These are phyloP conservation scores for Peromyscus leucopus DNA, from an alignment of 2,113 vertebrate species.

Conservation along the genomic window DNA sequence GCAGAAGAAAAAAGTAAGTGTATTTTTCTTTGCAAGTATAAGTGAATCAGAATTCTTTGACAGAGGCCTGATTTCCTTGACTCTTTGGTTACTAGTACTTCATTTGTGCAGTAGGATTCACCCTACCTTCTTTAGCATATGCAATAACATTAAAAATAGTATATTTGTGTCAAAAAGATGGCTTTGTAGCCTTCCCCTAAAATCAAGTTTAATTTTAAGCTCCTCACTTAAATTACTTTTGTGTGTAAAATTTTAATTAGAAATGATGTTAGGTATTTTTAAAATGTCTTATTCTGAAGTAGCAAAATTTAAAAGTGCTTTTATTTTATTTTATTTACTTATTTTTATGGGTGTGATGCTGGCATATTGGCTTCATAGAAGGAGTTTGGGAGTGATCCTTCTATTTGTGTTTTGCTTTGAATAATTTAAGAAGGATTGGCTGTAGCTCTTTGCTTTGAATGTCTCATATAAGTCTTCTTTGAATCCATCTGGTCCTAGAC, in stretches of 20 bases:
- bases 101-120: not conserved
- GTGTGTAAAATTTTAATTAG: constrained; percentile 31
- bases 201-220: constrained; percentile 15
- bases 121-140: not conserved
- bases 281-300: constrained; percentile 49
- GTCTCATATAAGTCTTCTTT: not conserved
- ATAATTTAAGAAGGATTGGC: not conserved
- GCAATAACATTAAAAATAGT: not conserved
- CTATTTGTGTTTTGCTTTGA: not conserved
- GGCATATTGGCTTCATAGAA: not conserved
- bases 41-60: not conserved
- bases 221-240: constrained; percentile 31
- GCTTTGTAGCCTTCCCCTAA: not conserved
- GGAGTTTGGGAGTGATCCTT: not conserved
- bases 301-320: not conserved
- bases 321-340: not conserved
- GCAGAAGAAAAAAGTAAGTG: constrained; percentile 98
- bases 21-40: constrained; percentile 79
- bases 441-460: not conserved
- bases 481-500: not conserved
- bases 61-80: not conserved
- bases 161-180: not conserved
- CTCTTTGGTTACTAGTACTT: constrained; percentile 18
- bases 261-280: constrained; percentile 33
- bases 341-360: not conserved